phyloP scores from a whole-genome alignment of 2,888 invertebrate species.

The Dolichomitus sp. region DNA sequence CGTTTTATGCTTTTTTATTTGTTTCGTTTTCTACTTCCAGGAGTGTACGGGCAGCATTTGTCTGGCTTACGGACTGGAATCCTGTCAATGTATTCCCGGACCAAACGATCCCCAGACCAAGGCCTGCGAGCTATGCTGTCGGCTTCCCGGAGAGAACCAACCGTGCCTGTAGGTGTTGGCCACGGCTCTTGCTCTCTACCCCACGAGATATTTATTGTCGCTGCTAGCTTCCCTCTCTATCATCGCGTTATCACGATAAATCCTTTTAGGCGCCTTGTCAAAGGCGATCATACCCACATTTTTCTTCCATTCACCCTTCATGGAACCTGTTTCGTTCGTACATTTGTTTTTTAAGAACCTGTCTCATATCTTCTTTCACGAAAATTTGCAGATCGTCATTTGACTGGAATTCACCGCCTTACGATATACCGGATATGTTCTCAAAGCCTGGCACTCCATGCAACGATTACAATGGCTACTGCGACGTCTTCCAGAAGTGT shows the following conservation, averaged over 20 bases:
- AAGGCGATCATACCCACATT: slow-evolving; percentile 20
- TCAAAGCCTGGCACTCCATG: slow-evolving; percentile 98
- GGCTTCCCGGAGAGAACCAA: slow-evolving; percentile 93
- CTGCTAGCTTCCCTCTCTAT: slow-evolving; percentile 40
- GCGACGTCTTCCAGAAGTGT: slow-evolving; percentile 92
- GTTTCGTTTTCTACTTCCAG: slow-evolving; percentile 85
- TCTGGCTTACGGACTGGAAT: slow-evolving; percentile 97
- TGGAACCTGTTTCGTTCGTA: not conserved
- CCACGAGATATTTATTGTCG: slow-evolving; percentile 41
- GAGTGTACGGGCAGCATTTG: slow-evolving; percentile 99
- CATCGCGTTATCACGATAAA: slow-evolving; percentile 51
- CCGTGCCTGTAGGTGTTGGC: slow-evolving; percentile 90
- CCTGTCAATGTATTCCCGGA: slow-evolving; percentile 96
- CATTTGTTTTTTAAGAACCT: not conserved
- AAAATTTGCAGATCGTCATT: slow-evolving; percentile 91
- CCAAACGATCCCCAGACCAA: slow-evolving; percentile 93
- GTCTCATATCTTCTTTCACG: not conserved
- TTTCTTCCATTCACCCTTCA: not conserved
- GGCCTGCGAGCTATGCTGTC: slow-evolving; percentile 97
- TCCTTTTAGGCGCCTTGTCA: slow-evolving; percentile 30
- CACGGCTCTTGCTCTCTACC: not conserved
- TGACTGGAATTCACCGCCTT: slow-evolving; percentile 95
- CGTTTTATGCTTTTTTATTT: slow-evolving; percentile 34
- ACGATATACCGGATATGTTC: slow-evolving; percentile 97
- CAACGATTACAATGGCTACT: slow-evolving; percentile 96